A percentile compares a stretch with the other conserved stretches of the same genome.
Evolutionary conservation across 2,113 vertebrate genomes (phyloP).

Genomic region (Abramis brama): DNA sequence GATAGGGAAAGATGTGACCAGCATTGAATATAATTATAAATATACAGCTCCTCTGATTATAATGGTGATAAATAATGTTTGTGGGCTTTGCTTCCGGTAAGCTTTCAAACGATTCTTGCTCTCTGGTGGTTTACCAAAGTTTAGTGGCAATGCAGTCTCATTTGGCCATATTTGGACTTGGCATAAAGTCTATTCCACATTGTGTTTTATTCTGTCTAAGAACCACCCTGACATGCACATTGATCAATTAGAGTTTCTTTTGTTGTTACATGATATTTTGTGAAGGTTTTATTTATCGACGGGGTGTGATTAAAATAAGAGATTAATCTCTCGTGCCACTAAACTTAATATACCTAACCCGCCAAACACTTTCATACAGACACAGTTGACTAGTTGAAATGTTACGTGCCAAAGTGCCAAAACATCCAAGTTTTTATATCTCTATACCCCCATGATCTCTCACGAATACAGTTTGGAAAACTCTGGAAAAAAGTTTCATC

Average conservation of each 20-base stretch:
- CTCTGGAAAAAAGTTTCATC: neutral
- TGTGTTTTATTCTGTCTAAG: neutral
- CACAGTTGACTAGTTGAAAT: neutral
- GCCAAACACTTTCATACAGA: neutral
- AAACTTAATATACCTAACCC: neutral
- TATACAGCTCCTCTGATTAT: slow-evolving; percentile 20
- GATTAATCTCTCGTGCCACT: neutral
- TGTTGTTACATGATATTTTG: neutral
- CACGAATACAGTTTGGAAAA: neutral
- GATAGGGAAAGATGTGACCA: slow-evolving; percentile 23
- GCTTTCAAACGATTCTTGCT: slow-evolving; percentile 20
- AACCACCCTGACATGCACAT: neutral
- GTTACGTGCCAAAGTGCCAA: too few relatives aligned
- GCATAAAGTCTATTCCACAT: neutral
- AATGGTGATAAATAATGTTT: slow-evolving; percentile 9
- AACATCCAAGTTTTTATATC: slow-evolving; percentile 11
- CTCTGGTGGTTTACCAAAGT: slow-evolving; percentile 1
- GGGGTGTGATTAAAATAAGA: neutral
- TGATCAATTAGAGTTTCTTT: neutral
- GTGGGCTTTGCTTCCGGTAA: neutral
- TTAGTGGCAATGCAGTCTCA: slow-evolving; percentile 8
- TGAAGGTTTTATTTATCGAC: neutral
- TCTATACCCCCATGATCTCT: neutral
- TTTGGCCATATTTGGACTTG: neutral
- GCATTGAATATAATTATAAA: slow-evolving; percentile 10